Conservation (phyloP, 1,140 invertebrate species). For the Metopolophium dirhodum region DNA sequence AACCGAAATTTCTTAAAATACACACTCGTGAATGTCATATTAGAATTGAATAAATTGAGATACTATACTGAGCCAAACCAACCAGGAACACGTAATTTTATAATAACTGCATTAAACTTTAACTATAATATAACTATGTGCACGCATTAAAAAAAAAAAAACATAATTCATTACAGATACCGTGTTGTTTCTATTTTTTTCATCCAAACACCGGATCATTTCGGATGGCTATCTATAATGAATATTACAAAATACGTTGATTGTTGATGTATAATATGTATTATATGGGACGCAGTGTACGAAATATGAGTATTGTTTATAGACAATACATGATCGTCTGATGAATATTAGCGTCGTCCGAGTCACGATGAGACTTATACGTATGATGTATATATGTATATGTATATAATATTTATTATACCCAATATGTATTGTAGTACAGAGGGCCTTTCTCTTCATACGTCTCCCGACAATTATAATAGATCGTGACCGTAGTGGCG, state of each 20-base stretch:
- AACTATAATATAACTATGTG: not conserved
- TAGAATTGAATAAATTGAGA: not conserved
- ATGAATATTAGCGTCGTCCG: not conserved
- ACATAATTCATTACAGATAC: not conserved
- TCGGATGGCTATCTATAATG: not conserved
- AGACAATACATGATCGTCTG: not conserved
- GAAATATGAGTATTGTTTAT: not conserved
- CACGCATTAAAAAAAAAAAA: not conserved
- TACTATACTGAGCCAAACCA: not conserved
- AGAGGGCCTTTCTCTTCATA: not conserved
- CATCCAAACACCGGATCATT: not conserved
- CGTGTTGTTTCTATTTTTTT: not conserved
- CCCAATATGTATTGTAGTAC: not conserved
- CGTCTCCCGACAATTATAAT: not conserved
- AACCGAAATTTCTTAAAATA: not conserved
- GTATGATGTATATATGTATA: not conserved
- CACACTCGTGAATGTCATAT: not conserved
- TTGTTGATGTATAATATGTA: not conserved
- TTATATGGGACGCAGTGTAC: not conserved
- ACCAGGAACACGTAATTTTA: not conserved
- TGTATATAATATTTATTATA: not conserved
- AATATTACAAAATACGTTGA: not conserved
- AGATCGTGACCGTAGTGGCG: conserved; percentile 3
- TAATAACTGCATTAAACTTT: not conserved
- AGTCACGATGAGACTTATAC: not conserved